phyloP scores from a whole-genome alignment of 2,888 invertebrate genomes.

The Glyphotaelius pellucidus region DNA sequence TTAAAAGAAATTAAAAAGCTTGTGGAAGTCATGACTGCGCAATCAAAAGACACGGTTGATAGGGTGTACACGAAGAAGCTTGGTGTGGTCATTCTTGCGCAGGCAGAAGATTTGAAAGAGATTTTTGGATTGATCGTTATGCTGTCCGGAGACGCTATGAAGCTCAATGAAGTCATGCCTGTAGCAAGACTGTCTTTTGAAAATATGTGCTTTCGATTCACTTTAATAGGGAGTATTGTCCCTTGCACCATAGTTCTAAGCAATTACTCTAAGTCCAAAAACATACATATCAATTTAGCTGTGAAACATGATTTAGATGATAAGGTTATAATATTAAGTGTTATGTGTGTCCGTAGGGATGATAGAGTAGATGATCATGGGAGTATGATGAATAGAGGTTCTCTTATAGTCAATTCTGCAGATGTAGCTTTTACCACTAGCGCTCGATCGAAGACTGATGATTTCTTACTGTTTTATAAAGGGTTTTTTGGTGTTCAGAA shows the following conservation, averaged over 20 bases:
- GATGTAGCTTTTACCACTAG: constrained; percentile 61
- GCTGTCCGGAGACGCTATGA: constrained; percentile 18
- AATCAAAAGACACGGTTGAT: neutral
- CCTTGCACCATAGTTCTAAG: constrained; percentile 51
- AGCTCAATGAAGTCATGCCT: constrained; percentile 19
- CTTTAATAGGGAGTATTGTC: constrained; percentile 47
- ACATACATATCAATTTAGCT: constrained; percentile 65
- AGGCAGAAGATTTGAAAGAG: neutral
- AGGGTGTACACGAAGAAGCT: neutral
- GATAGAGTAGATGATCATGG: constrained; percentile 44
- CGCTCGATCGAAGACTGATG: constrained; percentile 66
- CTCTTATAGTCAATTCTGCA: constrained; percentile 61
- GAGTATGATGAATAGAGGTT: neutral
- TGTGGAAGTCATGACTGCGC: neutral
- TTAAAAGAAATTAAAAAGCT: neutral
- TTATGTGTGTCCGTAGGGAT: constrained; percentile 53
- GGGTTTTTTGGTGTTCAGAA: constrained; percentile 58
- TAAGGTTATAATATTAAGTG: constrained; percentile 54
- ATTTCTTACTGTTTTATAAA: constrained; percentile 64
- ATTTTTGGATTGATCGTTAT: neutral
- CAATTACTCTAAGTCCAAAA: constrained; percentile 44
- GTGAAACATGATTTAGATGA: constrained; percentile 56
- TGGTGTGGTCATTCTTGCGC: neutral
- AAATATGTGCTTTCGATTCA: constrained; percentile 60
- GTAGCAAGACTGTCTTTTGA: constrained; percentile 58